These are phyloP conservation scores for Regulus satrapa DNA, from an alignment of 2,113 vertebrate genomes.

Conservation along the genomic window DNA sequence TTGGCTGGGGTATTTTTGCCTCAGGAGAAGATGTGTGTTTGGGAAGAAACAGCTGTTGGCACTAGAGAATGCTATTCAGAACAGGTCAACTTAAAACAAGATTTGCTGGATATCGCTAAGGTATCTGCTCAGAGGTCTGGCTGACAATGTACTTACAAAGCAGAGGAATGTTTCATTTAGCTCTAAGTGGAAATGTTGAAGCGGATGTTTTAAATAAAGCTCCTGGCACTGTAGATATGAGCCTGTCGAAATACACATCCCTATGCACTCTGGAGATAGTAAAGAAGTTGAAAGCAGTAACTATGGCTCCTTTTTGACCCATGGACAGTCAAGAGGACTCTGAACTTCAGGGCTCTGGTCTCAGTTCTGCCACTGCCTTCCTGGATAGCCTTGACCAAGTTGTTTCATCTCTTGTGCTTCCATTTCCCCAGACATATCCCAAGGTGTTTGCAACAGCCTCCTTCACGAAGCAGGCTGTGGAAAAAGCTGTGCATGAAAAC, in stretches of 20 bases:
- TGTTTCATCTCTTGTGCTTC: background rate
- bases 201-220: background rate
- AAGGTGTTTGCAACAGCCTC: background rate
- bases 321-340: background rate
- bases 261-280: background rate
- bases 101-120: background rate
- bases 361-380: background rate
- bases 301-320: background rate
- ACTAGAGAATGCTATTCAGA: background rate
- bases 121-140: background rate
- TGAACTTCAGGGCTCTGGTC: background rate
- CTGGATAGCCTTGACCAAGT: background rate
- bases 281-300: background rate
- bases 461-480: background rate
- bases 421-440: background rate
- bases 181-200: background rate
- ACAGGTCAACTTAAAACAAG: background rate
- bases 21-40: background rate
- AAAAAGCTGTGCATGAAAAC: background rate
- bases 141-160: background rate
- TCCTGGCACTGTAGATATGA: background rate
- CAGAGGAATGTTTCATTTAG: background rate
- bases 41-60: background rate
- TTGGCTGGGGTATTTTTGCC: background rate
- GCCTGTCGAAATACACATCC: accelerated